A percentile compares a stretch with the other conserved stretches of the same genome.
Conservation (phyloP, 2,888 invertebrate species). For the Bombyx huttoni region DNA sequence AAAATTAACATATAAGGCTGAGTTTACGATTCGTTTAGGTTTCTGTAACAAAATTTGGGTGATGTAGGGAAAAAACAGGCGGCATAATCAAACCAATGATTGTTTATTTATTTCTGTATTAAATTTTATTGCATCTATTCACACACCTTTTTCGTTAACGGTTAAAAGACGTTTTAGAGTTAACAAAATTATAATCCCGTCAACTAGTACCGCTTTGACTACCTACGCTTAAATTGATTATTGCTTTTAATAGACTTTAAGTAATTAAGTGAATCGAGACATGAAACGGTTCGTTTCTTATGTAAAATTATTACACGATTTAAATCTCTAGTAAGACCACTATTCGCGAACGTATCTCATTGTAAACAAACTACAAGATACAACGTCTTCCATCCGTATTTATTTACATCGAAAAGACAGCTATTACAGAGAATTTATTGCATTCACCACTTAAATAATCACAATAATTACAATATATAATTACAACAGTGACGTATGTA, state of each 20-base stretch:
- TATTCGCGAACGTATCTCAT: constrained; percentile 5
- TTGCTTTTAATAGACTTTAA: constrained; percentile 1
- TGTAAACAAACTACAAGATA: constrained; percentile 15
- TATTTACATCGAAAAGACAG: constrained; percentile 53
- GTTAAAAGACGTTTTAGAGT: constrained; percentile 49
- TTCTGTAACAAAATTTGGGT: too few species aligned
- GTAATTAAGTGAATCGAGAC: constrained; percentile 2
- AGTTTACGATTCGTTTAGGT: too few species aligned
- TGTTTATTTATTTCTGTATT: constrained; percentile 55
- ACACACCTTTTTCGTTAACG: constrained; percentile 69
- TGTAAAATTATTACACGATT: neutral
- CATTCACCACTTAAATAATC: constrained; percentile 62
- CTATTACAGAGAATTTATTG: constrained; percentile 68
- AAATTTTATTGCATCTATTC: constrained; percentile 75
- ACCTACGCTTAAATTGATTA: constrained; percentile 1
- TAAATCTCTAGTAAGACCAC: neutral
- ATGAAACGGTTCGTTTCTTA: neutral
- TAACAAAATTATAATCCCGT: constrained; percentile 28
- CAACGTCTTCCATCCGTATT: constrained; percentile 32
- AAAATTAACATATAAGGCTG: too few species aligned
- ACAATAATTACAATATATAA: constrained; percentile 59
- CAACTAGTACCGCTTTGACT: constrained; percentile 1
- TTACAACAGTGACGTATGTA: constrained; percentile 68
- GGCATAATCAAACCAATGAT: constrained; percentile 19
- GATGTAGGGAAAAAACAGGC: constrained; percentile 9